phyloP scores from a whole-genome alignment of 2,888 invertebrate genomes.

The Megamerina dolium region DNA sequence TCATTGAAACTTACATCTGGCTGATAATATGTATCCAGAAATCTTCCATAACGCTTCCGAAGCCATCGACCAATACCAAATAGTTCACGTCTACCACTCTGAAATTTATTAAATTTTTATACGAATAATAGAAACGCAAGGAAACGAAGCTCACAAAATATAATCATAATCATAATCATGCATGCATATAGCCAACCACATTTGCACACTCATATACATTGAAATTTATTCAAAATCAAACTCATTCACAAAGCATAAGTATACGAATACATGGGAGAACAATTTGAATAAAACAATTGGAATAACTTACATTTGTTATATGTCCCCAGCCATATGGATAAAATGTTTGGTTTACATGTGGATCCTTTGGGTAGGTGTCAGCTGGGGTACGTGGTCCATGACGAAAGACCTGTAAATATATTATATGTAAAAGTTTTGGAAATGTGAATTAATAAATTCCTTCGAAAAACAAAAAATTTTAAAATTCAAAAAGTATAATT shows the following conservation, averaged over 20 bases:
- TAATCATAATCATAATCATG: no score
- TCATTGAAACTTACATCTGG: slow-evolving; percentile 46
- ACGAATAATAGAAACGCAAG: no score
- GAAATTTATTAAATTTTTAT: no score
- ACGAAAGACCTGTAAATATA: slow-evolving; percentile 60
- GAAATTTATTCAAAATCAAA: slow-evolving; percentile 38
- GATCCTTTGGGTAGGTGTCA: slow-evolving; percentile 69
- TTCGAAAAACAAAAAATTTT: not conserved
- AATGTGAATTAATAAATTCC: not conserved
- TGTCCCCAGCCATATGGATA: slow-evolving; percentile 77
- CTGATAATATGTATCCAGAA: slow-evolving; percentile 56
- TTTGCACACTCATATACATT: slow-evolving; percentile 16
- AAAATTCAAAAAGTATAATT: no score
- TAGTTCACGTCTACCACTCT: slow-evolving; percentile 61
- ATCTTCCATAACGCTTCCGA: slow-evolving; percentile 57
- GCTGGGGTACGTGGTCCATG: slow-evolving; percentile 78
- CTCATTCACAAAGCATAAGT: no score
- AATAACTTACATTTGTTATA: slow-evolving; percentile 63
- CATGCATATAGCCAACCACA: not conserved
- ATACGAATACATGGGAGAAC: not conserved
- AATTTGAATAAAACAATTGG: slow-evolving; percentile 23
- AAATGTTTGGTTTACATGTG: slow-evolving; percentile 57
- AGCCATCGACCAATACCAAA: slow-evolving; percentile 60
- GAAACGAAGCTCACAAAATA: no score
- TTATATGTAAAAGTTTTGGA: no score